A percentile compares a stretch with the other conserved stretches of the same genome.
These are phyloP conservation scores for Schizothorax lantsangensis DNA, from an alignment of 2,797 vertebrate species.

Conservation along the genomic window DNA sequence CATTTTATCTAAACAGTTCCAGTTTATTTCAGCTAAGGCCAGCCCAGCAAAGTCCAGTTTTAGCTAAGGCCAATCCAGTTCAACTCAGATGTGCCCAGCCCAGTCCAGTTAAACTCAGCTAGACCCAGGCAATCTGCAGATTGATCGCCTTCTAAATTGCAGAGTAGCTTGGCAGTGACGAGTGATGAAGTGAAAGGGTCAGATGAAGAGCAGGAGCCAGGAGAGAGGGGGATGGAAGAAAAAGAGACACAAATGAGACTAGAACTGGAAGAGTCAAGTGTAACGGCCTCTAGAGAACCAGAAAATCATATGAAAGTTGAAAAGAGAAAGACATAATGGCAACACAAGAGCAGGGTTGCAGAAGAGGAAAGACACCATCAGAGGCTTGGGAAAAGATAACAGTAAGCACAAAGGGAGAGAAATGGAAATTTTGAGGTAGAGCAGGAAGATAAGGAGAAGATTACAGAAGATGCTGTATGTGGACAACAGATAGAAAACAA, in stretches of 20 bases:
- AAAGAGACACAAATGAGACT: conserved; percentile 25
- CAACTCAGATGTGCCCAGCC: background rate
- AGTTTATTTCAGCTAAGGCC: background rate
- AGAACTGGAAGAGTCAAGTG: conserved; percentile 28
- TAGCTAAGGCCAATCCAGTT: background rate
- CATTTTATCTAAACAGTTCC: background rate
- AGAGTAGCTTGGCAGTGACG: conserved; percentile 44
- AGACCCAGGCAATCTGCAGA: conserved; percentile 13
- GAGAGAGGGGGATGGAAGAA: conserved; percentile 35
- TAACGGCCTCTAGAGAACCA: background rate
- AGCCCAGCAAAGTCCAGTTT: background rate
- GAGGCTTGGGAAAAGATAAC: conserved; percentile 4
- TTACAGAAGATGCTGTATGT: conserved; percentile 18
- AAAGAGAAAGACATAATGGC: background rate
- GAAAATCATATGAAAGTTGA: background rate
- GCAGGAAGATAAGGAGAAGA: background rate
- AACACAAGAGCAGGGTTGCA: conserved; percentile 1
- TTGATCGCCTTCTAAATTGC: conserved; percentile 60
- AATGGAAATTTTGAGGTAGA: background rate
- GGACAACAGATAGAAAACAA: background rate
- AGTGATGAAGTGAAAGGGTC: conserved; percentile 43
- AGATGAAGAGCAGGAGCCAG: conserved; percentile 29
- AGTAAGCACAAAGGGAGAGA: background rate
- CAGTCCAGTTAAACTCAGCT: background rate
- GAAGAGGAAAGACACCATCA: background rate